Conservation (phyloP, 2,888 invertebrate species). For the Archips xylosteana region DNA sequence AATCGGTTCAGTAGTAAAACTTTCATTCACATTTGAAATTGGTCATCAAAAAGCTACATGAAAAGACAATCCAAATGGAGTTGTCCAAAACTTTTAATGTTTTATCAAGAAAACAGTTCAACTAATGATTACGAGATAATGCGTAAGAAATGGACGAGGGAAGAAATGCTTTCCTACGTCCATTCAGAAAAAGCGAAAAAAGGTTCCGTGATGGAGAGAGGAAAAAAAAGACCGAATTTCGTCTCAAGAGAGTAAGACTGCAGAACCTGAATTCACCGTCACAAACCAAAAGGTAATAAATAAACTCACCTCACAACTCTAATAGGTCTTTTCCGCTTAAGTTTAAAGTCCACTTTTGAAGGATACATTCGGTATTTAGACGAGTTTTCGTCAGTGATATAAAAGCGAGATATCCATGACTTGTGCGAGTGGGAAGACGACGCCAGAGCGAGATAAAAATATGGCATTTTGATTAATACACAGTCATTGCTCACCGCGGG, state of each 20-base stretch:
- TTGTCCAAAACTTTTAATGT: constrained; percentile 70
- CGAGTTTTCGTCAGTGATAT: constrained; percentile 45
- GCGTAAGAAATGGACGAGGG: constrained; percentile 80
- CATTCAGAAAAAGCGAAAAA: constrained; percentile 82
- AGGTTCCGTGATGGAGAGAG: constrained; percentile 78
- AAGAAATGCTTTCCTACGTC: constrained; percentile 76
- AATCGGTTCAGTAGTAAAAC: too few species aligned
- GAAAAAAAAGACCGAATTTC: constrained; percentile 82
- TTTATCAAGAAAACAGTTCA: constrained; percentile 73
- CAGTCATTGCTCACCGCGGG: constrained; percentile 84
- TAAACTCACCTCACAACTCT: constrained; percentile 29
- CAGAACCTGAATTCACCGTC: constrained; percentile 70
- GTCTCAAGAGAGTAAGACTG: constrained; percentile 84
- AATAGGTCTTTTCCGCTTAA: constrained; percentile 39
- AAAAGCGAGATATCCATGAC: constrained; percentile 79
- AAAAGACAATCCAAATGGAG: constrained; percentile 66
- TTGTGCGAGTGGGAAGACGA: constrained; percentile 70
- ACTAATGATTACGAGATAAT: constrained; percentile 83
- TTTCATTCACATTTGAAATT: too few species aligned
- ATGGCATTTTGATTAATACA: constrained; percentile 86
- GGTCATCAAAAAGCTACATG: neutral
- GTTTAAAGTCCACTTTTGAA: constrained; percentile 44
- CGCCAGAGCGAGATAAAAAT: constrained; percentile 75
- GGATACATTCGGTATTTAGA: constrained; percentile 35
- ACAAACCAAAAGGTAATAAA: constrained; percentile 56